Evolutionary conservation across 2,888 invertebrate genomes (phyloP), one percentile per base, ranked within the genome.

Genomic region (Sminthurinus aureus): DNA sequence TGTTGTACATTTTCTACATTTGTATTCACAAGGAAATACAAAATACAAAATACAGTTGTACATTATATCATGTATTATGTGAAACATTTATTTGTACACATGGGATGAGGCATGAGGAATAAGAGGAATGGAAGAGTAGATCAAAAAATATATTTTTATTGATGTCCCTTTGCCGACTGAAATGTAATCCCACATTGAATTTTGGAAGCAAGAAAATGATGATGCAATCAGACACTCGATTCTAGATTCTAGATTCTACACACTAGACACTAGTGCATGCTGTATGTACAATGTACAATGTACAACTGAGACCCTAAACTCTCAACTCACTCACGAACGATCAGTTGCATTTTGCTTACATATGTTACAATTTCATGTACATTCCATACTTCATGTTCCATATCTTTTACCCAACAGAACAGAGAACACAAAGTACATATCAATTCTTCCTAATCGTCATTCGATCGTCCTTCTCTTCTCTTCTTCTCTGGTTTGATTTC

Each of bases 101-200:
- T 22, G 76, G 51, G 9, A 52, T 3, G 12, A 8, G 13, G 26
- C 0, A 74, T 12, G 26, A n/a, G 11, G 26, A 9, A 13, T 8
- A 13, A 71, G 71, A 71, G 71, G 9, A 22, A 73, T 3, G 26
- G 73, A 22, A 24, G 24, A 26, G 75, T 38, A 38, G 38, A 38
- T 38, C 38, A 38, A 38, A 38, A 38, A 38, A 38, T 38, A 38
- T 24, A 24, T 22, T 24, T 26, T 73, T 73, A 73, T 73, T 24
- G 15, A 73, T 73, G 73, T 15, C 38, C 8, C 69, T 26, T 15
- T 20, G 15, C 26, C 6, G 26, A 38, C 20, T 73, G 73, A 11
- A 73, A 73, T 26, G 26, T 73, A 73, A 73, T 73, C 73, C 73
- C 24, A 38, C 38, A 73, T 73, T 73, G 24, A 73, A 73, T 58